Evolutionary conservation across 1,140 invertebrate species (phyloP).

Genomic region (Aplysia californica): DNA sequence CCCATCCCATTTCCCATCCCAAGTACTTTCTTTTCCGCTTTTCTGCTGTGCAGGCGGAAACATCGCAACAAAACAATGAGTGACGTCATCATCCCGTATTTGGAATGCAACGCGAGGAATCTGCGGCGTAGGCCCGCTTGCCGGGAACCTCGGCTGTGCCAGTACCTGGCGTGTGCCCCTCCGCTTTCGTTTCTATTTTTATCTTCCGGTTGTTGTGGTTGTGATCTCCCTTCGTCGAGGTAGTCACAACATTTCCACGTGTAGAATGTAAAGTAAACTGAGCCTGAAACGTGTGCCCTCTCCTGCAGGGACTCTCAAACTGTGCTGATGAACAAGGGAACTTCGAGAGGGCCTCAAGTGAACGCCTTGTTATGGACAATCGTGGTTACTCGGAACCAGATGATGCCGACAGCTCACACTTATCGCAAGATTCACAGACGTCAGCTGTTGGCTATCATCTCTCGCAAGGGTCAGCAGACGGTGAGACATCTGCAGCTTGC

Average conservation of each 20-base stretch:
- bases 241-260: constrained; percentile 26
- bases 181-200: constrained; percentile 37
- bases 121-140: constrained; percentile 12
- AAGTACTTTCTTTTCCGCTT: too few relatives aligned
- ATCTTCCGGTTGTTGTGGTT: constrained; percentile 34
- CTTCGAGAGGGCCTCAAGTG: too few relatives aligned
- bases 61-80: too few relatives aligned
- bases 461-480: constrained; percentile 32
- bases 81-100: constrained; percentile 60
- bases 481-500: too few relatives aligned
- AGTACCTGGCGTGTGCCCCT: constrained; percentile 32
- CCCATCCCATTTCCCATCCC: too few relatives aligned
- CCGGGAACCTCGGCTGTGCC: constrained; percentile 43
- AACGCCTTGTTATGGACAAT: constrained; percentile 23
- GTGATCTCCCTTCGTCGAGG: constrained; percentile 10
- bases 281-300: too few relatives aligned
- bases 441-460: constrained; percentile 27
- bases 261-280: too few relatives aligned
- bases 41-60: too few relatives aligned
- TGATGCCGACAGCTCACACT: constrained; percentile 28
- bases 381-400: constrained; percentile 11
- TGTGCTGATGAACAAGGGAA: too few relatives aligned
- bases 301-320: too few relatives aligned
- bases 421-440: constrained; percentile 45
- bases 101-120: constrained; percentile 61